Base-by-base conservation (phyloP, 2,113 vertebrate species). In the Sapajus apella region DNA sequence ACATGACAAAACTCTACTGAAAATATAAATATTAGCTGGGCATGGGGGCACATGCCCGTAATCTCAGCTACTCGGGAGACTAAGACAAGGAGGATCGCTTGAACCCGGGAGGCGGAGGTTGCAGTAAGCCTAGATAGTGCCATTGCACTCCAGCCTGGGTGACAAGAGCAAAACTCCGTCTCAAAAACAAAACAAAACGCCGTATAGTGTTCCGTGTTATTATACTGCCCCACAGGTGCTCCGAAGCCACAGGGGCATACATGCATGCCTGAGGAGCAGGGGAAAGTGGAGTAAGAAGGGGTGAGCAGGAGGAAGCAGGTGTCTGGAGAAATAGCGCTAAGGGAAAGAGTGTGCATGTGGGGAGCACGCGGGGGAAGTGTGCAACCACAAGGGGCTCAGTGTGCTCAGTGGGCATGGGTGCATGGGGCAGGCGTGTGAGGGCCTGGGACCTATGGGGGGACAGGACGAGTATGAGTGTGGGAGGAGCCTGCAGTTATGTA, bases 151-250 rank as follows among this genome's bases (percentile, higher is more conserved):
- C 27, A 64, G 61, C 11, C 61, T 30, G 61, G 61, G 27, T 2
- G 25, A 64, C 27, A 64, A 64, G 27, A 64, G 61, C 27, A 12
- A 64, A 64, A 64, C 61, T 64, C 61, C 5, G 0, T 64, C 61
- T 64, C 61, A 30, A 30, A 64, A 13, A 64, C 27, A 61, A 50
- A 50, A 50, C 12, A 17, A 52, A 52, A 52, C 14, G 10, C 17
- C 6, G 0, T 0, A 1, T 0, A 6, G 68, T 35, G 7, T 18
- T 23, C 3, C 11, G 32, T 66, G 1, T 27, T 37, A 2, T 16
- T 0, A 17, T 2, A 25, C 6, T 2, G 56, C 47, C 64, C 40
- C 43, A 4, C 13, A 30, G 23, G 9, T 21, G 14, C 17, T 13
- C 37, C 35, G 2, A n/a, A 73, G 37, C n/a, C 35, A 11, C 2